phyloP scores from a whole-genome alignment of 2,888 invertebrate genomes.

The Dyspetes luteomarginatus region DNA sequence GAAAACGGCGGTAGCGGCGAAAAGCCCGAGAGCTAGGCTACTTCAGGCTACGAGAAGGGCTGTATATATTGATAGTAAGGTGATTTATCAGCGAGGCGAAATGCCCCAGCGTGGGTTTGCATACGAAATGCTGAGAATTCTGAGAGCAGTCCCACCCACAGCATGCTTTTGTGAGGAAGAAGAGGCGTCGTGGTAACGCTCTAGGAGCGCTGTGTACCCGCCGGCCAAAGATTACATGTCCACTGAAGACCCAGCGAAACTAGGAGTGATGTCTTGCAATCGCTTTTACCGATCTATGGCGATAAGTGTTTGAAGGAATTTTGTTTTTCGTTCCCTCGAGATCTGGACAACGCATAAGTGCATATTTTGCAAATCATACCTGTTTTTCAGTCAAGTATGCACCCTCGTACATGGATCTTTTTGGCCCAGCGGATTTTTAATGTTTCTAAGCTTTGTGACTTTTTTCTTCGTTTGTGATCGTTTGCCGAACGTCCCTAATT shows the following conservation, averaged over 20 bases:
- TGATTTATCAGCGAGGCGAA: slow-evolving; percentile 70
- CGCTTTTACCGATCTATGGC: not conserved
- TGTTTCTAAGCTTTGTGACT: no score
- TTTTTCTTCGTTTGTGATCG: no score
- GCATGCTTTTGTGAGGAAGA: slow-evolving; percentile 13
- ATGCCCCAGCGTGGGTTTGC: slow-evolving; percentile 61
- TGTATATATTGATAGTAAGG: slow-evolving; percentile 66
- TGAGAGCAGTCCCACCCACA: slow-evolving; percentile 12
- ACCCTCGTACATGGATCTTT: no score
- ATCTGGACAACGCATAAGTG: no score
- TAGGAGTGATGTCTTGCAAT: slow-evolving; percentile 35
- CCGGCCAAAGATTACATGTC: slow-evolving; percentile 44
- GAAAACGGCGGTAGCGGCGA: slow-evolving; percentile 52
- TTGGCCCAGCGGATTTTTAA: no score
- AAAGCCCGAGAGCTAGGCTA: slow-evolving; percentile 41
- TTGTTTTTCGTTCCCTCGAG: no score
- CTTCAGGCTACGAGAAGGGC: slow-evolving; percentile 46
- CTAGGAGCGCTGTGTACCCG: slow-evolving; percentile 9
- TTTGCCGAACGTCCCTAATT: no score
- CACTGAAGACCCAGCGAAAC: slow-evolving; percentile 23
- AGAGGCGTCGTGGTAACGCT: slow-evolving; percentile 25
- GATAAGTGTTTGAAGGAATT: not conserved
- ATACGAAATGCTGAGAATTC: slow-evolving; percentile 63
- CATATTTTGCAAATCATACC: no score
- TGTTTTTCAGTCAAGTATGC: no score